phyloP scores from a whole-genome alignment of 2,797 vertebrate genomes.

The Myripristis murdjan region DNA sequence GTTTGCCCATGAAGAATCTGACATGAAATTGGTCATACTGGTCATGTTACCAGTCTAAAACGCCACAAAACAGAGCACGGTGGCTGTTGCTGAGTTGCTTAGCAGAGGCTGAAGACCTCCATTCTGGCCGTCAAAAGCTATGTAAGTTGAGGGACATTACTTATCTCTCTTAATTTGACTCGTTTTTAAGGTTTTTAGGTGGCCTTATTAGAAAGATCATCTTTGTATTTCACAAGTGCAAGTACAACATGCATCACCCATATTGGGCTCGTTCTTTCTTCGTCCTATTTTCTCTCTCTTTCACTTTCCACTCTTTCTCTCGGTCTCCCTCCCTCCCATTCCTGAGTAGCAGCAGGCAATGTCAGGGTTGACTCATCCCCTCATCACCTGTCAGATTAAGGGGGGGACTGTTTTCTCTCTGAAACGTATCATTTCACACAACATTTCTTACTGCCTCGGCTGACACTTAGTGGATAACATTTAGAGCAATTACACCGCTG shows the following conservation, averaged over 20 bases:
- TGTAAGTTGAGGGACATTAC: no score
- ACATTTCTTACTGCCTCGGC: conserved; percentile 16
- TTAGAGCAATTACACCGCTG: conserved; percentile 26
- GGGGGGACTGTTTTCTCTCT: conserved; percentile 29
- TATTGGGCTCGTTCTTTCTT: background rate
- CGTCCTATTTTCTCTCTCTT: background rate
- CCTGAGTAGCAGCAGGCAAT: conserved; percentile 28
- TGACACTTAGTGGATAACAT: conserved; percentile 35
- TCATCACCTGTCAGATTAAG: conserved; percentile 52
- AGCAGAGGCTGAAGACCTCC: no score
- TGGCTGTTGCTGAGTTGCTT: no score
- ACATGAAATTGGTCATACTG: no score
- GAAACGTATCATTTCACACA: conserved; percentile 52
- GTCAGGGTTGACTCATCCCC: conserved; percentile 18
- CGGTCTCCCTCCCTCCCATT: conserved; percentile 14
- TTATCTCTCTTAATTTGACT: no score
- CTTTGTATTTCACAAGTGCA: background rate
- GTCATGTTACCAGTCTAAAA: no score
- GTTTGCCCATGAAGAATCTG: no score
- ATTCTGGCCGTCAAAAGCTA: no score
- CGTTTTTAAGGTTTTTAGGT: no score
- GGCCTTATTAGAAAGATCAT: no score
- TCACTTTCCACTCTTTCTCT: background rate
- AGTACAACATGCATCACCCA: background rate
- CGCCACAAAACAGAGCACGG: no score